Evolutionary conservation across 2,888 invertebrate species (phyloP).

Genomic region (Colletes collaris): DNA sequence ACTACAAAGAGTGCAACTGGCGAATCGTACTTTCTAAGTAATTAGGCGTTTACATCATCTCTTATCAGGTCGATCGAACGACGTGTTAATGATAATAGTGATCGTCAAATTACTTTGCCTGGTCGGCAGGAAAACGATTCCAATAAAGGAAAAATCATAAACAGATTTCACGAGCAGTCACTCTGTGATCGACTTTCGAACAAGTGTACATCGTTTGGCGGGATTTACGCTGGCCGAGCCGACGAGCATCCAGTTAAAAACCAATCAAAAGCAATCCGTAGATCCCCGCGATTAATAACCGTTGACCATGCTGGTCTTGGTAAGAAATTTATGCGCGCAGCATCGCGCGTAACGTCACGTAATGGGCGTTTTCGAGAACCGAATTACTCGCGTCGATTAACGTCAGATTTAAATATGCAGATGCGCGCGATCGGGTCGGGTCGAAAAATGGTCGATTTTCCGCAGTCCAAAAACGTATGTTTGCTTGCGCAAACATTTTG

Average conservation of each 20-base stretch:
- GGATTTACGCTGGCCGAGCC: constrained; percentile 1
- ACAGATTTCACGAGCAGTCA: too few relatives aligned
- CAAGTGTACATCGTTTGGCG: neutral
- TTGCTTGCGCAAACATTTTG: too few relatives aligned
- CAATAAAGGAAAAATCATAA: too few relatives aligned
- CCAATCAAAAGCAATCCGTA: constrained; percentile 16
- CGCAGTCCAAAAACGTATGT: constrained; percentile 13
- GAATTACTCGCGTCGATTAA: constrained; percentile 26
- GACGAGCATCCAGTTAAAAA: constrained; percentile 9
- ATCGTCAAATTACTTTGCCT: too few relatives aligned
- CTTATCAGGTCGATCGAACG: too few relatives aligned
- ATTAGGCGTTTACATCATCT: too few relatives aligned
- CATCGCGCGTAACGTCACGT: constrained; percentile 16
- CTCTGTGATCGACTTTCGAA: too few relatives aligned
- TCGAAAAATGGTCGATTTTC: constrained; percentile 21
- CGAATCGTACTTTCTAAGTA: too few relatives aligned
- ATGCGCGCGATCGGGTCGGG: too few relatives aligned
- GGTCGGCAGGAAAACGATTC: too few relatives aligned
- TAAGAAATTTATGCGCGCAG: constrained; percentile 30
- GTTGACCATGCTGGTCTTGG: neutral
- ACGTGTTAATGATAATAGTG: too few relatives aligned
- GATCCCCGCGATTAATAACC: neutral
- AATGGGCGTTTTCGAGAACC: constrained; percentile 26
- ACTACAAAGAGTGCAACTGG: too few relatives aligned
- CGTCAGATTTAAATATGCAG: constrained; percentile 41